These are phyloP conservation scores for Oenanthe oenanthe DNA, from an alignment of 2,113 vertebrate genomes.

Conservation along the genomic window DNA sequence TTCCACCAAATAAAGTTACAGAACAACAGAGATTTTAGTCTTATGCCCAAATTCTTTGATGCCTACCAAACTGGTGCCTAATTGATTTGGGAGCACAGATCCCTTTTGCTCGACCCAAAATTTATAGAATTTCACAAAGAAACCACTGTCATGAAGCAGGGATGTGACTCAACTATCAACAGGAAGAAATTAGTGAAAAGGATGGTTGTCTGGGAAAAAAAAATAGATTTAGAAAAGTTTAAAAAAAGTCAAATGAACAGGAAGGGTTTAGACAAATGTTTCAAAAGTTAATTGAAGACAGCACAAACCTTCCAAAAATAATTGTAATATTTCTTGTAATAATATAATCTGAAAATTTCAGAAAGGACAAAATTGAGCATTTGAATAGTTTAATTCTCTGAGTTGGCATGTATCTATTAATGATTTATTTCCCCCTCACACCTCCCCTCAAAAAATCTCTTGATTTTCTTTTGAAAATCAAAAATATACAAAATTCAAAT, in stretches of 20 bases:
- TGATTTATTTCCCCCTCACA: not conserved
- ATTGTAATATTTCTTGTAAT: not conserved
- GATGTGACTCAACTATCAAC: not conserved
- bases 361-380: not conserved
- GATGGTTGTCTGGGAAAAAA: accelerated
- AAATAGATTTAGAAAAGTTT: not conserved
- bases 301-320: not conserved
- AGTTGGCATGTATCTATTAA: not conserved
- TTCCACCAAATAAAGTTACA: not conserved
- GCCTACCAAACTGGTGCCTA: not conserved
- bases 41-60: not conserved
- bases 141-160: not conserved
- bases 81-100: not conserved
- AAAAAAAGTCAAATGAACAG: not conserved
- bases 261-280: not conserved
- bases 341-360: not conserved
- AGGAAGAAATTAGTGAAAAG: not conserved
- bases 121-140: not conserved
- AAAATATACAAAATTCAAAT: not conserved
- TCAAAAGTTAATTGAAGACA: not conserved
- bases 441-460: accelerated
- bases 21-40: not conserved
- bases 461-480: not conserved
- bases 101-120: not conserved
- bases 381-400: not conserved